Evolutionary conservation across 1,140 invertebrate genomes (phyloP), one percentile per base, ranked within the genome.

Genomic region (Leptestheria dahalacensis): DNA sequence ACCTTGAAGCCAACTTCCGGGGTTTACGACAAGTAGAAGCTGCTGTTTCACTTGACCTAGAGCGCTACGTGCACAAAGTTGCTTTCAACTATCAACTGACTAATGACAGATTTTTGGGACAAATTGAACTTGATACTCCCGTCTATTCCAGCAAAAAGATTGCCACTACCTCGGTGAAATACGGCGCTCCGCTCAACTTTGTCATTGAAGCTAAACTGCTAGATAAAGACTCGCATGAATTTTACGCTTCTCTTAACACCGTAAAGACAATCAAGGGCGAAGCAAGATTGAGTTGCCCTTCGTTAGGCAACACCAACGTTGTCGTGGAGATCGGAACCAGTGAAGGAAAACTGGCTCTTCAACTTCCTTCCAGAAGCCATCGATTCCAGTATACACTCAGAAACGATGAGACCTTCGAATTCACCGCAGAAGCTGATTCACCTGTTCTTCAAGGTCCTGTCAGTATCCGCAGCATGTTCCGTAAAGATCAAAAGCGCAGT

Each of bases 81-180:
- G 46, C 33, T 1, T 0, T 48, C 0, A 15, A 24, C 9, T 62
- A 62, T 21, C 50, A 24, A 15, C 12, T 62, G 20, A 24, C 60
- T n/a, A 49, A 50, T 28, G 46, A 24, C 6, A 53, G 50, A 23
- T 33, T 64, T n/a, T 28, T 49, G 23, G 55, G 47, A 1, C 23
- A 56, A 20, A 12, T 52, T 2, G 63, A 62, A 15, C 26, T 64
- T 11, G 50, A 64, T 25, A 64, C 49, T 20, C 55, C 50, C 11
- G 3, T 59, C n/a, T 48, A 59, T 4, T 24, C 41, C n/a, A 48
- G 47, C 3, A 62, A 62, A 28, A 48, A 51, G 23, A 60, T 15
- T 0, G 1, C 28, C 21, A 23, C 53, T 3, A 9, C 61, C 2
- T 51, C 59, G 23, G 11, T 57, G 28, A 62, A 59, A 2, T 51